Evolutionary conservation across 2,888 invertebrate genomes (phyloP), one percentile per base, ranked within the genome.

Genomic region (Prosopocoilus inquinatus): DNA sequence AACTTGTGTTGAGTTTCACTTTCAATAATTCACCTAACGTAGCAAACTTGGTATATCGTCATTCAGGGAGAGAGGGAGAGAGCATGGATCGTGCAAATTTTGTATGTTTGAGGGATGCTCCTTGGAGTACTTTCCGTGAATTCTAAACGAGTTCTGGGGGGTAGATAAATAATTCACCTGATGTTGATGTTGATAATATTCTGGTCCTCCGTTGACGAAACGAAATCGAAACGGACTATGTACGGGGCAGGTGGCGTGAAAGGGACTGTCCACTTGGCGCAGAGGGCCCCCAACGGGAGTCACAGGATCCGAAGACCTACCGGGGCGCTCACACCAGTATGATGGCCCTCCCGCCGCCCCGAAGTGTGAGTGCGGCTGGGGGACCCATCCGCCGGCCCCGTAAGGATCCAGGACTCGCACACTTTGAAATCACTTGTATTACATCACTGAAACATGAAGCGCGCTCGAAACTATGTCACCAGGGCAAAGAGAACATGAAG

Each of bases 211-310:
- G 70, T 82, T 82, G 58, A 80, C 77, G 70, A 79, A 80, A 58
- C 82, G 77, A 72, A 85, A 88, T 62, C 89, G 79, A 75, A 86
- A 88, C 20, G 89, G 88, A 70, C 88, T 88, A 78, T 89, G 89
- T 70, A 89, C 87, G 45, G 89, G 89, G 70, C 89, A 89, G 70
- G 84, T 82, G 71, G 78, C 74, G 69, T 79, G 78, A 72, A 75
- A 81, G 58, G 74, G 78, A 64, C 72, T 79, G 76, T 80, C 78
- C 70, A 79, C 67, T 73, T 71, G 67, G 76, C 81, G 65, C 76
- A 79, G 67, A 75, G 70, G 68, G 8, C 72, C 73, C 32, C 72
- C 73, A 76, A 76, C 79, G 68, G 74, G 82, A 73, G 75, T 79
- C 70, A 76, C 83, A 77, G 71, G 82, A 74, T 80, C 74, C 75